Conservation (phyloP, 2,888 invertebrate species). For the Rhamphomyia laevipes region DNA sequence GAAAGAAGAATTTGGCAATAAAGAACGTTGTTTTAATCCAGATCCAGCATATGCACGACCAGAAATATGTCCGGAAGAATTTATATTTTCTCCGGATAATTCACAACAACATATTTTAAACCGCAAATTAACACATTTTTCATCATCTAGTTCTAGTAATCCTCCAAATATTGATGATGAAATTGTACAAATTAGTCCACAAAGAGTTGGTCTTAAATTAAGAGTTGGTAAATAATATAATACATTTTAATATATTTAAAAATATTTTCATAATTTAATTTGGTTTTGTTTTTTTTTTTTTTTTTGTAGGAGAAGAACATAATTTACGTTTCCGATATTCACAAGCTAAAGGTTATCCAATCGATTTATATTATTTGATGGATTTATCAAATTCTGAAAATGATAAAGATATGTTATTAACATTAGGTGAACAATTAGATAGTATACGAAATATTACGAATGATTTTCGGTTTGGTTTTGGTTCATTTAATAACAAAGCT, state of each 20-base stretch:
- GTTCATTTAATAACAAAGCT: slow-evolving; percentile 84
- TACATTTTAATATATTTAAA: background rate
- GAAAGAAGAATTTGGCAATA: slow-evolving; percentile 35
- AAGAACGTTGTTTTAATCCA: slow-evolving; percentile 44
- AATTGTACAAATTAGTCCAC: slow-evolving; percentile 38
- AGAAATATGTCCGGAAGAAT: slow-evolving; percentile 49
- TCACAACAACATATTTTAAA: slow-evolving; percentile 34
- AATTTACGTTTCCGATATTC: slow-evolving; percentile 57
- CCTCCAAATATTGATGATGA: background rate
- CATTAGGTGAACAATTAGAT: slow-evolving; percentile 56
- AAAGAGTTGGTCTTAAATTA: slow-evolving; percentile 53
- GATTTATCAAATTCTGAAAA: slow-evolving; percentile 89
- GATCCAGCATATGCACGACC: slow-evolving; percentile 35
- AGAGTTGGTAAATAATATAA: slow-evolving; percentile 50
- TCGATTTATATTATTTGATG: slow-evolving; percentile 95
- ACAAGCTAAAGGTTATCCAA: slow-evolving; percentile 82
- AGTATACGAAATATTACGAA: slow-evolving; percentile 79
- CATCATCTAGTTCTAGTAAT: no score
- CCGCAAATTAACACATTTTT: slow-evolving; percentile 40
- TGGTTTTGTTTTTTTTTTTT: no score
- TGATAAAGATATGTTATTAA: slow-evolving; percentile 82
- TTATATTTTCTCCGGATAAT: slow-evolving; percentile 51
- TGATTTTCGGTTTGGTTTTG: slow-evolving; percentile 78
- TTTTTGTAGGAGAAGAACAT: slow-evolving; percentile 51
- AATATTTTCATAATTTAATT: background rate